Percentiles rank a stretch among this genome's conserved stretches.
Conservation (phyloP, 2,888 invertebrate genomes). For the Aleiodes alternator region DNA sequence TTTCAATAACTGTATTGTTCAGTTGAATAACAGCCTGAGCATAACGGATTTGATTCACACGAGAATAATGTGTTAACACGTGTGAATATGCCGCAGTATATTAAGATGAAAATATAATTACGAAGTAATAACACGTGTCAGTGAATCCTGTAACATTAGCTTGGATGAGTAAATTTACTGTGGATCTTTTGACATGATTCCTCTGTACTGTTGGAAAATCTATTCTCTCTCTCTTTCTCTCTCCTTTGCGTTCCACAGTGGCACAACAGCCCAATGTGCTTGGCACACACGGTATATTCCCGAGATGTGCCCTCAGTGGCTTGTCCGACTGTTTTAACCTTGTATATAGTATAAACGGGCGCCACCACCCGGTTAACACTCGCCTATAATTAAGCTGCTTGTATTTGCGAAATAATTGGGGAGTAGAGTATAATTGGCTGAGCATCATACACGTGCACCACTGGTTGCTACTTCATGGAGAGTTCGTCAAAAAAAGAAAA, state of each 20-base stretch:
- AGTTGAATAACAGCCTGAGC: neutral
- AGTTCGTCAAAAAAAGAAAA: too few species aligned
- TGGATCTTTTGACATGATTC: slow-evolving; percentile 35
- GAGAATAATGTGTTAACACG: slow-evolving; percentile 14
- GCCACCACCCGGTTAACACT: slow-evolving; percentile 38
- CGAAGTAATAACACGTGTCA: slow-evolving; percentile 40
- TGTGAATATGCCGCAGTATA: slow-evolving; percentile 4
- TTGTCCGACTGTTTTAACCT: slow-evolving; percentile 29
- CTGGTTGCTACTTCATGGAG: too few species aligned
- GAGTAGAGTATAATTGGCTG: slow-evolving; percentile 42
- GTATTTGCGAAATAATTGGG: slow-evolving; percentile 46
- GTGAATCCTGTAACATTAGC: slow-evolving; percentile 34
- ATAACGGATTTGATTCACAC: too few species aligned
- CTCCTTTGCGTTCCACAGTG: too few species aligned
- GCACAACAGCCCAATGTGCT: too few species aligned
- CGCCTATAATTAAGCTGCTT: slow-evolving; percentile 47
- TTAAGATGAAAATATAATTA: slow-evolving; percentile 35
- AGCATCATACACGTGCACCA: slow-evolving; percentile 11
- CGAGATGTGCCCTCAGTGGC: slow-evolving; percentile 30
- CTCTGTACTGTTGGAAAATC: slow-evolving; percentile 30
- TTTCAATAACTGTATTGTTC: neutral
- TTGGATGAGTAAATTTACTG: slow-evolving; percentile 1
- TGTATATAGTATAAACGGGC: slow-evolving; percentile 27
- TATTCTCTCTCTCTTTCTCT: neutral
- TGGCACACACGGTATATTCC: neutral